Conservation (phyloP, 2,888 invertebrate genomes). For the Ommatoiulus sabulosus region DNA sequence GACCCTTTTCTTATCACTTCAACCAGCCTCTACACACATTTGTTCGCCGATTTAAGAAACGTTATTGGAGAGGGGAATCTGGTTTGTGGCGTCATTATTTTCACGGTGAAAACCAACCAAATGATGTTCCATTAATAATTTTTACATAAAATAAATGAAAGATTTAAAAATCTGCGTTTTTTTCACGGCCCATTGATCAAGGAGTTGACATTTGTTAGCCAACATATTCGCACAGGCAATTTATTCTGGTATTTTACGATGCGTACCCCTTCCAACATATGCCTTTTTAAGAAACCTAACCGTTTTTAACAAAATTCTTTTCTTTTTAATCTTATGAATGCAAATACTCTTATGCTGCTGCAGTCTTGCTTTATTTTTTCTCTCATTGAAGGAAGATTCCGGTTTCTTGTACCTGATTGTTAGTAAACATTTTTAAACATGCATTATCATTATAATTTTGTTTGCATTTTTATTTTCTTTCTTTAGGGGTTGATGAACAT, state of each 20-base stretch:
- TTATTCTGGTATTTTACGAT: background rate
- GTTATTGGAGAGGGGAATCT: background rate
- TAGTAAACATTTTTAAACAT: conserved; percentile 18
- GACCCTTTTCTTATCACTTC: conserved; percentile 34
- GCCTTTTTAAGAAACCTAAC: background rate
- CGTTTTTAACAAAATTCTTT: background rate
- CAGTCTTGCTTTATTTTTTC: conserved; percentile 17
- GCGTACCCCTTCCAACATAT: background rate
- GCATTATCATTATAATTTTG: background rate
- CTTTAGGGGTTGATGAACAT: background rate
- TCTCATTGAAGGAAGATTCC: conserved; percentile 25
- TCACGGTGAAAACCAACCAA: background rate
- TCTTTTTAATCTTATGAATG: background rate
- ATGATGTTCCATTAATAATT: conserved; percentile 15
- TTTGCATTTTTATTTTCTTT: background rate
- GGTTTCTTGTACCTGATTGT: conserved; percentile 34
- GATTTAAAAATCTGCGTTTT: background rate
- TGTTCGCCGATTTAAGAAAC: conserved; percentile 17
- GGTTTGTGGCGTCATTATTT: conserved; percentile 16
- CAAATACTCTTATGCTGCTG: conserved; percentile 17
- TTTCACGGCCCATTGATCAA: conserved; percentile 8
- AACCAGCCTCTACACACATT: conserved; percentile 3
- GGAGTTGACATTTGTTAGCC: background rate
- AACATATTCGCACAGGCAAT: background rate
- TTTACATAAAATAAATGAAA: conserved; percentile 24